Base-by-base conservation (phyloP, 2,888 invertebrate species). In the Trachelus tabidus region DNA sequence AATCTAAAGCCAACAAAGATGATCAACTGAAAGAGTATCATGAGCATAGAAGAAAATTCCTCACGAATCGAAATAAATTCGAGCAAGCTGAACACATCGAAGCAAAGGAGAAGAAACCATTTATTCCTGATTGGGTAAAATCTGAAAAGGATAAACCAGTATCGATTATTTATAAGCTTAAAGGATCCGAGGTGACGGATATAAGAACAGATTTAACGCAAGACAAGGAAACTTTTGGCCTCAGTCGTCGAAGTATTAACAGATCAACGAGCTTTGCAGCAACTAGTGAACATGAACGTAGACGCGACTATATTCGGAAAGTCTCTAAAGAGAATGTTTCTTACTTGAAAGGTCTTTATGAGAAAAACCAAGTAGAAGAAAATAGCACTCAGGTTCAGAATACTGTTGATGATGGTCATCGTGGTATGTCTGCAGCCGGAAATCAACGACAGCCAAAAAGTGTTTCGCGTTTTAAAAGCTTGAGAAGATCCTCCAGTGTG, bases 121-220 rank as follows among this genome's bases (percentile, higher is more conserved):
- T 77, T 34, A 35, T 74, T 34, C 73, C 77, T 12, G 34, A 77
- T 68, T 77, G 77, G 77, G 69, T 77, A 6, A 77, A 77, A 12
- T 33, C 77, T 31, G 34, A 77, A 15, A 3, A 34, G 15, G n/a
- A 34, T 12, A 68, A 73, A 12, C 34, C 73, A 33, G 12, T 77
- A n/a, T 30, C 77, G 31, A 56, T 77, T 30, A 37, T 69, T 15
- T 77, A 77, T 33, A 77, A 73, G 68, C 68, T 69, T 11, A 40
- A 31, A 74, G 77, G 77, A 12, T 33, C 68, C 30, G 4, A 68
- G 31, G 74, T 77, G 68, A 77, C 77, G 33, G 77, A 77, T n/a
- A 6, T 77, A 23, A 77, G 68, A 12, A 77, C 69, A 4, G 37
- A 74, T 34, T 68, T 12, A 30, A 12, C 23, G 1, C 12, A 74